phyloP scores from a whole-genome alignment of 1,140 invertebrate species.

The Drosophila jambulina region DNA sequence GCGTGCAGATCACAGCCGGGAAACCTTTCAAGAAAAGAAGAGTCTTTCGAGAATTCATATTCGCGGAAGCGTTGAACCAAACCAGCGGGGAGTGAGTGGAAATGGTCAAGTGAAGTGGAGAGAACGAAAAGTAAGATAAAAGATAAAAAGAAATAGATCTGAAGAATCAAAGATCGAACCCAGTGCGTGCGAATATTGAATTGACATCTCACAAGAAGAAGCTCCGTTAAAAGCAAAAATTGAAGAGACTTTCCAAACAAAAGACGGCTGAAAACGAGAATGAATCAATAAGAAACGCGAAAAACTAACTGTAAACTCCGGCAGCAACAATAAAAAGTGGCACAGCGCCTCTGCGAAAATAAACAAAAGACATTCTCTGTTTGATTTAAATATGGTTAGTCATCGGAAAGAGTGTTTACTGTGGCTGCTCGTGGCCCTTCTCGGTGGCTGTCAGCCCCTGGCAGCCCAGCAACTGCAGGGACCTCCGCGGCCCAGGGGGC shows the following conservation, averaged over 20 bases:
- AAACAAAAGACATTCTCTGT: constrained; percentile 25
- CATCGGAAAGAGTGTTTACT: constrained; percentile 33
- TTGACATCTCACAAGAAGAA: constrained; percentile 40
- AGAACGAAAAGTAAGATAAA: constrained; percentile 4
- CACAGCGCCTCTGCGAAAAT: constrained; percentile 55
- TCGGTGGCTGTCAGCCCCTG: constrained; percentile 4
- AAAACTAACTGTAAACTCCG: constrained; percentile 65
- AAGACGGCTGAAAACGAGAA: constrained; percentile 48
- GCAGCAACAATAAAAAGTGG: constrained; percentile 62
- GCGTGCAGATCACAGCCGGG: constrained; percentile 60
- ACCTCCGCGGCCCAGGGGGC: constrained; percentile 60
- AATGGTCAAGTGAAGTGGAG: constrained; percentile 29
- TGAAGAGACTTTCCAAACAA: constrained; percentile 26
- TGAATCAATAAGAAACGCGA: constrained; percentile 35
- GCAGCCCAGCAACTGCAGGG: constrained; percentile 55
- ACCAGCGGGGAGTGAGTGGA: constrained; percentile 23
- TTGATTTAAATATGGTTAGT: constrained; percentile 45
- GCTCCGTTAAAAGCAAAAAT: constrained; percentile 45
- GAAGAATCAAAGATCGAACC: constrained; percentile 11
- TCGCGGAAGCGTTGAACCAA: constrained; percentile 40
- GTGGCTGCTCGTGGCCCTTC: constrained; percentile 9
- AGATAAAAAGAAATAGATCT: constrained; percentile 4
- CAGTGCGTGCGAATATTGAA: constrained; percentile 53
- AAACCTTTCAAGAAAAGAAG: constrained; percentile 11
- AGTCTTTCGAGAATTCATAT: constrained; percentile 20